A percentile compares a stretch with the other conserved stretches of the same genome.
Conservation (phyloP, 2,113 vertebrate genomes). For the Callospermophilus lateralis region DNA sequence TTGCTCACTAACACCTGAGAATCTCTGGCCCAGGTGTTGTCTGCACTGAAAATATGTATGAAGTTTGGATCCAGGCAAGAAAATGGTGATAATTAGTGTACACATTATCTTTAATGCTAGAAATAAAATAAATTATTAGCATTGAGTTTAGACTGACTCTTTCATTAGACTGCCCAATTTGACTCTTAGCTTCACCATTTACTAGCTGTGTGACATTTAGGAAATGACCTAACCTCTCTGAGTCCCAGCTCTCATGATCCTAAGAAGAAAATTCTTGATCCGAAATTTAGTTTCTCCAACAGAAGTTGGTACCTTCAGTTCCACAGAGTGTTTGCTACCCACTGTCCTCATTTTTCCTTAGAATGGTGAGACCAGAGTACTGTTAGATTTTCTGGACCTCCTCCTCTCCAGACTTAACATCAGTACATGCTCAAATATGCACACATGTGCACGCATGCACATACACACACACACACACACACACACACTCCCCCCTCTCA, state of each 20-base stretch:
- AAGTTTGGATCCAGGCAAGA: not conserved
- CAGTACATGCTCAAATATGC: not conserved
- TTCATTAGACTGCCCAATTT: not conserved
- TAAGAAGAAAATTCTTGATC: slow-evolving; percentile 24
- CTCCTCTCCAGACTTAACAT: not conserved
- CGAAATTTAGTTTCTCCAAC: slow-evolving; percentile 2
- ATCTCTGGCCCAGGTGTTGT: not conserved
- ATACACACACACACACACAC: too few relatives aligned
- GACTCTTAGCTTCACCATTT: not conserved
- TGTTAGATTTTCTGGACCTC: not conserved
- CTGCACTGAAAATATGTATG: not conserved
- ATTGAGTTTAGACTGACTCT: not conserved
- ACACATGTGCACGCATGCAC: too few relatives aligned
- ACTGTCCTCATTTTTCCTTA: not conserved
- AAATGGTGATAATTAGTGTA: not conserved
- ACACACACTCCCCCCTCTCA: not conserved
- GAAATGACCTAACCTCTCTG: not conserved
- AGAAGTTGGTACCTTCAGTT: slow-evolving; percentile 27
- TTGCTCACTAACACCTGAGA: not conserved
- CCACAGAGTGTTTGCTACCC: too few relatives aligned
- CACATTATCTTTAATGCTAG: not conserved
- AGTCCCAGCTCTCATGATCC: not conserved
- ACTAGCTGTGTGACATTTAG: not conserved
- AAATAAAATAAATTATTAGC: not conserved
- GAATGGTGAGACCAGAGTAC: not conserved